Evolutionary conservation across 2,113 vertebrate species (phyloP).

Genomic region (Pholis gunnellus): DNA sequence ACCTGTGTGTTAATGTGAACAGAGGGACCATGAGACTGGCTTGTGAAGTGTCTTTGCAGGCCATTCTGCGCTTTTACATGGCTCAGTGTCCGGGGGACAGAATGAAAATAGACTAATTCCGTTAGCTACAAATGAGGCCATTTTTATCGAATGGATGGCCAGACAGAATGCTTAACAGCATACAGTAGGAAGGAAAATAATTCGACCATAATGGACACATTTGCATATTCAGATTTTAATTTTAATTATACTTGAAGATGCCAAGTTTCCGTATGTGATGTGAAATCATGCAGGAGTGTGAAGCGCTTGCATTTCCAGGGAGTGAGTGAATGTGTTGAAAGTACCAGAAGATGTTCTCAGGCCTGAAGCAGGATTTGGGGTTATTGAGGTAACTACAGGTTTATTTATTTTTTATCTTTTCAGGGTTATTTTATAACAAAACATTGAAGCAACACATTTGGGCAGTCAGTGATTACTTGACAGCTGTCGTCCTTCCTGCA

Average conservation of each 20-base stretch:
- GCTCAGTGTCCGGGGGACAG: background rate
- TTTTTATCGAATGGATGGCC: slow-evolving; percentile 2
- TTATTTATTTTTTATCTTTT: background rate
- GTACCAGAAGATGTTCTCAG: slow-evolving; percentile 1
- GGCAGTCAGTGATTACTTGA: background rate
- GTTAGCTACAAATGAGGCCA: background rate
- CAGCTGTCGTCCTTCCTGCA: no score
- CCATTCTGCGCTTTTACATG: slow-evolving; percentile 2
- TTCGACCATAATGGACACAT: slow-evolving; percentile 1
- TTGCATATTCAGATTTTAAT: slow-evolving; percentile 29
- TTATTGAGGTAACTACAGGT: background rate
- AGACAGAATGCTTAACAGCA: background rate
- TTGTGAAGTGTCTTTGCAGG: slow-evolving; percentile 30
- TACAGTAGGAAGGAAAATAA: slow-evolving; percentile 9
- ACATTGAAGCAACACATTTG: background rate
- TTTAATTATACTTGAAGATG: background rate
- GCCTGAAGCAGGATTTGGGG: background rate
- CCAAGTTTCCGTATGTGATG: background rate
- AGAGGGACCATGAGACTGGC: slow-evolving; percentile 7
- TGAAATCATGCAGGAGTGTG: background rate
- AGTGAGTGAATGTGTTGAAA: slow-evolving; percentile 3
- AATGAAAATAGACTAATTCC: background rate
- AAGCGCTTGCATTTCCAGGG: background rate
- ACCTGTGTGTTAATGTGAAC: slow-evolving; percentile 61
- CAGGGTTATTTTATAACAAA: background rate